Conservation (phyloP, 2,113 vertebrate species). For the Nettapus auritus region DNA sequence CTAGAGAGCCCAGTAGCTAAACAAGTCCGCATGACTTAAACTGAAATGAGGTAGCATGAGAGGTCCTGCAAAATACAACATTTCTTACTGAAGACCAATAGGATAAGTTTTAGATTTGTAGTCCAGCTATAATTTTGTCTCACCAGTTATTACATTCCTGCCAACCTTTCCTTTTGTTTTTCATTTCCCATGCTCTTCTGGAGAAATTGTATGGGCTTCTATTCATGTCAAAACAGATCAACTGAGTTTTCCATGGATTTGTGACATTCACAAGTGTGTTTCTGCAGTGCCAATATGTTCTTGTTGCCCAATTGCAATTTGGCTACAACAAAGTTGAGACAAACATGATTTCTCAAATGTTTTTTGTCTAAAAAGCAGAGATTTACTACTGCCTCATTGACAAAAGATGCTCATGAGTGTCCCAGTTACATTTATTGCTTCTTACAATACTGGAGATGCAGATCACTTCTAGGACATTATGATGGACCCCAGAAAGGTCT, state of each 20-base stretch:
- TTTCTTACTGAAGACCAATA: background rate
- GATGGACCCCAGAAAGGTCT: background rate
- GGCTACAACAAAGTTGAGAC: background rate
- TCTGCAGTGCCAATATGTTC: background rate
- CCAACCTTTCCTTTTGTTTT: background rate
- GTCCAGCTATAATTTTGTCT: background rate
- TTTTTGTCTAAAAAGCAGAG: background rate
- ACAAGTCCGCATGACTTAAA: background rate
- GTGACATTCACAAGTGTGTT: background rate
- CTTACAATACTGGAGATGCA: background rate
- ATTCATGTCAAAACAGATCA: background rate
- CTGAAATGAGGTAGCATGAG: background rate
- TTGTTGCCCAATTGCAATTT: background rate
- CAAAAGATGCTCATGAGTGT: background rate
- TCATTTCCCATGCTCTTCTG: background rate
- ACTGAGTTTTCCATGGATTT: background rate
- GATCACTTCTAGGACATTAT: background rate
- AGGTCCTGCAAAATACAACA: rapidly evolving
- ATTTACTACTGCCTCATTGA: background rate
- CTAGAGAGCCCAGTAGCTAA: background rate
- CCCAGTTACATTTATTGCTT: background rate
- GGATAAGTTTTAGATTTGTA: background rate
- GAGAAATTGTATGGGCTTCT: background rate
- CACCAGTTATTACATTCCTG: background rate
- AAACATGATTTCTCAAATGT: background rate